Conservation (phyloP, 2,113 vertebrate species). For the Vidua chalybeata region DNA sequence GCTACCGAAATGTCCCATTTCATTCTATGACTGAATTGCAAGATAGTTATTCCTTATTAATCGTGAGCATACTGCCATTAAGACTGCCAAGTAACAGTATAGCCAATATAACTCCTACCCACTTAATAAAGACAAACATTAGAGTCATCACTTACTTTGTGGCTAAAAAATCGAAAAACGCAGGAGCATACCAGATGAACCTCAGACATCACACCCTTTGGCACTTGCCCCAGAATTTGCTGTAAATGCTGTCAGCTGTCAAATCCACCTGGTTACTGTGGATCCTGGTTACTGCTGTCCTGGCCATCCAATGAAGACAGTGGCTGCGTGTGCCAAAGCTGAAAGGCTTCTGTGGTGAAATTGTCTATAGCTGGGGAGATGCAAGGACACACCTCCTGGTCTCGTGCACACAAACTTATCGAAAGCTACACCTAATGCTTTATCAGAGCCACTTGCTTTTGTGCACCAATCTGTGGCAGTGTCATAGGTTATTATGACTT, state of each 20-base stretch:
- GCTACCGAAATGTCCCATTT: constrained; percentile 51
- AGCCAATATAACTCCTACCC: constrained; percentile 37
- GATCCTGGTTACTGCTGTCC: background rate
- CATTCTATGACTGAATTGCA: constrained; percentile 13
- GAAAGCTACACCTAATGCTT: background rate
- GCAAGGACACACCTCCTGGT: background rate
- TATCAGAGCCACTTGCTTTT: background rate
- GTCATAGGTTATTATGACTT: background rate
- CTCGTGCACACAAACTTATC: background rate
- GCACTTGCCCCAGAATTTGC: background rate
- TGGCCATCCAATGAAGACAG: background rate
- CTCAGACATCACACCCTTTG: background rate
- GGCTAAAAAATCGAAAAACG: constrained; percentile 4
- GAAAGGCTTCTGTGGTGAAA: background rate
- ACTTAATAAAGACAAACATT: constrained; percentile 42
- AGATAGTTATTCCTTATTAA: constrained; percentile 12
- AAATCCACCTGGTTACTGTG: background rate
- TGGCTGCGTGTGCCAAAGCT: background rate
- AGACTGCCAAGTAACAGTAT: constrained; percentile 30
- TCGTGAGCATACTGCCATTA: background rate
- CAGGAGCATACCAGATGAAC: constrained; percentile 9
- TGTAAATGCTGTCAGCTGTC: background rate
- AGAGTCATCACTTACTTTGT: constrained; percentile 50
- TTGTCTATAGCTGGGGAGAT: background rate
- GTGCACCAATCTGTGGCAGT: background rate